Percentiles rank a stretch among this genome's conserved stretches.
phyloP scores from a whole-genome alignment of 2,888 invertebrate species.

The Cenopis cana region DNA sequence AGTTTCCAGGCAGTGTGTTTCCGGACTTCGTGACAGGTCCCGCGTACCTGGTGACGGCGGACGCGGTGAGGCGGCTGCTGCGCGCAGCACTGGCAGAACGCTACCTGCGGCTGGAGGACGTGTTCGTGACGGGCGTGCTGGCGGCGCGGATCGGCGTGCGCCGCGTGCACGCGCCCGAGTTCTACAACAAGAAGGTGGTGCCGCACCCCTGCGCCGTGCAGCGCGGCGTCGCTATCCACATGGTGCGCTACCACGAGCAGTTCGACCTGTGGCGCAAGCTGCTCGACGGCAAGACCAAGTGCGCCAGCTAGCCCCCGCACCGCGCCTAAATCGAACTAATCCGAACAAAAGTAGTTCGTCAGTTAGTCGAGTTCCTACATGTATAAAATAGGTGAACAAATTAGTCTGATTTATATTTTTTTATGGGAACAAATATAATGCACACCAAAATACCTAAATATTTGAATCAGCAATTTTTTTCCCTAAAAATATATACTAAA shows the following conservation, averaged over 20 bases:
- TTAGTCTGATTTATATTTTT: constrained; percentile 34
- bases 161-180: constrained; percentile 90
- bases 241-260: constrained; percentile 95
- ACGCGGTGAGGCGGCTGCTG: constrained; percentile 90
- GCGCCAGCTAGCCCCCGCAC: constrained; percentile 83
- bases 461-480: too few species aligned
- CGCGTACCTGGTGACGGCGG: constrained; percentile 92
- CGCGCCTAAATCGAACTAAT: constrained; percentile 3
- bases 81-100: constrained; percentile 86
- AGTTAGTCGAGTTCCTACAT: constrained; percentile 16
- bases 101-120: constrained; percentile 95
- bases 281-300: constrained; percentile 92
- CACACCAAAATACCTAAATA: too few species aligned
- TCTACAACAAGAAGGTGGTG: constrained; percentile 91
- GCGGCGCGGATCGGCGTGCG: constrained; percentile 89
- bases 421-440: too few species aligned
- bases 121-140: constrained; percentile 95
- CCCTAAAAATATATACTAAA: too few species aligned
- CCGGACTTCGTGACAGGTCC: constrained; percentile 98
- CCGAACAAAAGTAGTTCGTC: not conserved
- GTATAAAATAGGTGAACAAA: constrained; percentile 19
- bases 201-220: constrained; percentile 93
- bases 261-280: constrained; percentile 96
- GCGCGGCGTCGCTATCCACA: constrained; percentile 93
- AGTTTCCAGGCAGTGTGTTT: constrained; percentile 90